Evolutionary conservation across 2,888 invertebrate genomes (phyloP), one percentile per base, ranked within the genome.

Genomic region (Glomeris marginata): DNA sequence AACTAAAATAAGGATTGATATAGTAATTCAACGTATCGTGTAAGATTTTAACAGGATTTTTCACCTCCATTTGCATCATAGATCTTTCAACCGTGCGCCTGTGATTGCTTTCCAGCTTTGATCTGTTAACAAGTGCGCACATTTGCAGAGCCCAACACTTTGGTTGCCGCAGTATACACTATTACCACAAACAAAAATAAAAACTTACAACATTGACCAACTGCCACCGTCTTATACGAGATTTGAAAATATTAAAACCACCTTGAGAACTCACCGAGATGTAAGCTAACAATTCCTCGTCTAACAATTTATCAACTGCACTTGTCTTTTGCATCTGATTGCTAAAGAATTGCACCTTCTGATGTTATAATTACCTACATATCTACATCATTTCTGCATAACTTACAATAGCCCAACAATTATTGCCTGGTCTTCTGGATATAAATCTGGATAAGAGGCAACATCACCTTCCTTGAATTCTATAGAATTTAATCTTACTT

Each of bases 61-160:
- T n/a, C n/a, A n/a, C 78, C 68, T 91, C 86, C 55, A 84, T 76
- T 67, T 94, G 94, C 62, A 77, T 74, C 75, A 94, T 77, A 20
- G 91, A 80, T 37, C 95, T 73, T 63, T 94, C 92, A 13, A 92
- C 79, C 0, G 86, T 83, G 49, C 94, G 75, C 50, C 80, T 78
- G 59, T 82, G 80, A 44, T 72, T 74, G 0, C 78, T 74, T 65
- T 97, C 92, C 47, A 87, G 66, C 52, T 75, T 73, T 57, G 86
- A 85, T 47, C 94, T 76, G 13, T 80, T 69, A 1, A 84, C 69
- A 18, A 97, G 67, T 0, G 86, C 77, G 0, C 80, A 74, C 36
- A 81, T 74, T 46, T 86, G 77, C 1, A 90, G 73, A 38, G 80
- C 68, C 81, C 94, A 87, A 35, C 80, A 78, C 45, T 74, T 73